Evolutionary conservation across 2,888 invertebrate species (phyloP), one percentile per base, ranked within the genome.

Genomic region (Acanthopleura granulata): DNA sequence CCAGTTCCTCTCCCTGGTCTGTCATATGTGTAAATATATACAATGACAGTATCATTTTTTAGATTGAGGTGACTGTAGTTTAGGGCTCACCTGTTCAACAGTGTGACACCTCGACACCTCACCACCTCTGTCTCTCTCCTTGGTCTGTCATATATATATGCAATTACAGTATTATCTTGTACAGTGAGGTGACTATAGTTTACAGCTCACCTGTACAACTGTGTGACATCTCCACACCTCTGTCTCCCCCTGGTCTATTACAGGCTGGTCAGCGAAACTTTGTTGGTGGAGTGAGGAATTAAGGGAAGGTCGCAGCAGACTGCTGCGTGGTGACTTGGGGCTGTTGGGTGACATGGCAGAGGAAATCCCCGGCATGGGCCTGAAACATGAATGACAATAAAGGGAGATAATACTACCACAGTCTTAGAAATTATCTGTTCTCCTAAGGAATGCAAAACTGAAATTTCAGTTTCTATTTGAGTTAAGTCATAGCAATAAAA

Each of bases 161-260:
- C 9, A 40, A 40, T 40, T 1, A 22, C 72, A 72, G 15, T 30
- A 27, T 72, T n/a, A 27, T 22, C 57, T 22, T 72, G 9, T 40
- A 49, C 72, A 72, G 62, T 62, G n/a, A 72, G 22, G 29, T 69
- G 30, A 25, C 9, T 22, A 29, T 69, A 3, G 40, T 9, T 6
- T 40, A 29, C 16, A 16, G 29, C 57, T 72, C 76, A 89, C 89
- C 87, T 89, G 87, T 61, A 89, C 75, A 62, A 89, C 79, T 27
- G 86, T 86, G 75, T 88, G 87, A 11, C 88, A 87, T 73, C 87
- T 81, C 87, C 88, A 88, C 0, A 82, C 85, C 66, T 88, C 86
- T 30, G 84, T 82, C 73, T 87, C 87, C 49, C 80, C 76, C 72
- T 84, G 85, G 66, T 86, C 86, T 25, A 84, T 73, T 0, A 83